Percentiles rank a stretch among this genome's conserved stretches.
Conservation (phyloP, 1,140 invertebrate genomes). For the Drosophila varians region DNA sequence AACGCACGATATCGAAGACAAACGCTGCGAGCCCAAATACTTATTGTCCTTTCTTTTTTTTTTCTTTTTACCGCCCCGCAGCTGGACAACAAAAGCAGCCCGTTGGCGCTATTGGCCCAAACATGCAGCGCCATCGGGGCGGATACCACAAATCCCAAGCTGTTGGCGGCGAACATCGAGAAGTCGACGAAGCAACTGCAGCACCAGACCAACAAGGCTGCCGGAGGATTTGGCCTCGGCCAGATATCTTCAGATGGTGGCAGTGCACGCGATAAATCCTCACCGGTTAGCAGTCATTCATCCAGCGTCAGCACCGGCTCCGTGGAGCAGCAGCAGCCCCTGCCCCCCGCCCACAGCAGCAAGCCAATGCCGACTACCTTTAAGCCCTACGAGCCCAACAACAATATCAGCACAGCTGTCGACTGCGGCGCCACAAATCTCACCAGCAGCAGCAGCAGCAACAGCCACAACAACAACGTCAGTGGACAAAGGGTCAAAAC, state of each 20-base stretch:
- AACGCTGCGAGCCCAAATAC: slow-evolving; percentile 5
- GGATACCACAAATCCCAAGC: slow-evolving; percentile 89
- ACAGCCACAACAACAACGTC: slow-evolving; percentile 62
- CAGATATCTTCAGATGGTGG: slow-evolving; percentile 46
- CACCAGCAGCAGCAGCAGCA: slow-evolving; percentile 82
- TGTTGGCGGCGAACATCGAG: slow-evolving; percentile 88
- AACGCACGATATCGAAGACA: slow-evolving; percentile 49
- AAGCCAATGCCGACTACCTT: slow-evolving; percentile 84
- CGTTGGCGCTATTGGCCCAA: slow-evolving; percentile 95
- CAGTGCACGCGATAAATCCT: slow-evolving; percentile 86
- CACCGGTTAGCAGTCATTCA: slow-evolving; percentile 83
- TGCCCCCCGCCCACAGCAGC: slow-evolving; percentile 62
- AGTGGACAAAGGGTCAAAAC: slow-evolving; percentile 65
- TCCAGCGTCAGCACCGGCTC: slow-evolving; percentile 79
- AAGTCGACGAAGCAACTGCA: slow-evolving; percentile 86
- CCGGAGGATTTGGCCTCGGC: slow-evolving; percentile 19
- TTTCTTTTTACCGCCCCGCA: slow-evolving; percentile 86
- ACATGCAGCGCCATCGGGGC: slow-evolving; percentile 98
- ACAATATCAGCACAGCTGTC: slow-evolving; percentile 69
- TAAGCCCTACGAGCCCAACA: slow-evolving; percentile 88
- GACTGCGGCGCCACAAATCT: slow-evolving; percentile 78
- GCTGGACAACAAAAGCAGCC: slow-evolving; percentile 98
- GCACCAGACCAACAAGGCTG: slow-evolving; percentile 44
- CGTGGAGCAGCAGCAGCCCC: slow-evolving; percentile 80
- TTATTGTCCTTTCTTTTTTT: neutral